Conservation (phyloP, 2,888 invertebrate species). For the Himalopsyche kuldschensis region DNA sequence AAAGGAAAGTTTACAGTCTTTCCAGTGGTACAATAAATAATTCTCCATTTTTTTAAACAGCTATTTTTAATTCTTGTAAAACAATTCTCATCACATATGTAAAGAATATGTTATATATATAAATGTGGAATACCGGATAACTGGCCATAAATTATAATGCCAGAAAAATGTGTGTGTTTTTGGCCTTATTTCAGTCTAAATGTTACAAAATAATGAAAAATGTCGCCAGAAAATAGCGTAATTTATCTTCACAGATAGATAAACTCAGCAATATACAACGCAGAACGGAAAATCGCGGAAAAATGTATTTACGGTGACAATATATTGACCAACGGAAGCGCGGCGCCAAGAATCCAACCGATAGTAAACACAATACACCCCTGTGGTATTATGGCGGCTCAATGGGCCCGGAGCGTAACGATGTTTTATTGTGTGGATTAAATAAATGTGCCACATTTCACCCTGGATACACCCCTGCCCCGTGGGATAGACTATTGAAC, state of each 20-base stretch:
- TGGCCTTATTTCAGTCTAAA: not conserved
- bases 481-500: not conserved
- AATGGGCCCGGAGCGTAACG: conserved; percentile 24
- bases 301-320: conserved; percentile 10
- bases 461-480: conserved; percentile 10
- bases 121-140: not conserved
- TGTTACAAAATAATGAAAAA: not conserved
- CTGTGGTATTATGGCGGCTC: conserved; percentile 20
- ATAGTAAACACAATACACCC: conserved; percentile 20
- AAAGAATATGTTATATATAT: not conserved
- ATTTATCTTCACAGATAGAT: not conserved
- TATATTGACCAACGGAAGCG: conserved; percentile 17
- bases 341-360: conserved; percentile 19
- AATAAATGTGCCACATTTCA: conserved; percentile 34
- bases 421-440: conserved; percentile 34
- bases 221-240: not conserved
- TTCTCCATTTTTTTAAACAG: no score
- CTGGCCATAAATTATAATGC: not conserved
- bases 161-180: not conserved
- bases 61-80: no score
- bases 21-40: no score
- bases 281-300: not conserved
- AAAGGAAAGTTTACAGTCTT: no score
- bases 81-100: no score
- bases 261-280: not conserved